Evolutionary conservation across 2,888 invertebrate species (phyloP), one percentile per base, ranked within the genome.

Genomic region (Lasius fuliginosus): DNA sequence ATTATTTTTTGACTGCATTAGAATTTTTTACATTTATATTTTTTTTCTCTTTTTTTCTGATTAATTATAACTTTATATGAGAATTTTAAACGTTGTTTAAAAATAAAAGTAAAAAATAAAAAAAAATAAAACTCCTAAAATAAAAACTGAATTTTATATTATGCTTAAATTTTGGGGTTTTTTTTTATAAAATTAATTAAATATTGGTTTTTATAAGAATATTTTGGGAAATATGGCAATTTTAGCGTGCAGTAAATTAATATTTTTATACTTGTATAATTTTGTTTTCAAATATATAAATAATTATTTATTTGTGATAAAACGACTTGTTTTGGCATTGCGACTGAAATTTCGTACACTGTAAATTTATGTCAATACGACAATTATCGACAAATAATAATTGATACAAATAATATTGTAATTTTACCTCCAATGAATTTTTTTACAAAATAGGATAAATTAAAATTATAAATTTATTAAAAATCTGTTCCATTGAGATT

Each of bases 391-490:
- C 8, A 53, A 73, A 73, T 40, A 23, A 56, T 23, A 40, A 18
- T 40, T 12, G 18, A 18, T 27, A 40, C 11, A 36, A 73, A 27
- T 60, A 18, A 36, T 56, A 4, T 69, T 33, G 58, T 36, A 58
- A 71, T 36, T 15, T 23, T 53, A 33, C 60, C 23, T 46, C 11
- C 0, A 49, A 30, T 49, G 6, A 40, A 49, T 75, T 36, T 75
- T 36, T 75, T 33, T 23, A 46, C 15, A 11, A 46, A 12, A 53
- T 18, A 8, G 27, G n/a, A 36, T 36, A 49, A 76, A 53, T 67
- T 27, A 67, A 67, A 67, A 67, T 67, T 49, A 6, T 49, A 67
- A 65, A 67, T 64, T 76, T 49, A 5, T 67, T 18, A 36, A 49
- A 49, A 23, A 46, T 11, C 12, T 18, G 27, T 36, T 64, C 9